Evolutionary conservation across 2,113 vertebrate genomes (phyloP), one percentile per base, ranked within the genome.

Genomic region (Machaerirhynchus nigripectus): DNA sequence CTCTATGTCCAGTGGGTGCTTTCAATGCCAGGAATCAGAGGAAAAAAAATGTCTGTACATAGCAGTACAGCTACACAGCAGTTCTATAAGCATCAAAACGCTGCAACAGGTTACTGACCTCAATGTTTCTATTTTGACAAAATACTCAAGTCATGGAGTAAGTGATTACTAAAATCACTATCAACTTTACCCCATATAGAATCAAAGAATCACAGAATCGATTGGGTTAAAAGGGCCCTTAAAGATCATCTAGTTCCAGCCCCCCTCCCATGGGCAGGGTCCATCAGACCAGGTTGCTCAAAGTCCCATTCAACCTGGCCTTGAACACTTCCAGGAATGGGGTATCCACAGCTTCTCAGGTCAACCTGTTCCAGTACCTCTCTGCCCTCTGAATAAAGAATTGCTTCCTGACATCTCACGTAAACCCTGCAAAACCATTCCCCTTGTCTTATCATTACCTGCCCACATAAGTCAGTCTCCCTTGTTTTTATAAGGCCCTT

Each of bases 381-480:
- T 63, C 24, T 26, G 14, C 4, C 24, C 56, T 40, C 30, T 1
- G 0, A 49, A 79, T 26, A 47, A 63, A 26, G 9, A 63, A 47
- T 17, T 79, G 21, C 23, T 30, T 35, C 39, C 40, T 39, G n/a
- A 9, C 10, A 47, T 40, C 24, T 47, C 40, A n/a, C 6, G n/a
- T 71, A 63, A 47, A 56, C 26, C 26, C 22, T 37, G 12, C 33
- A 50, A 71, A 80, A 50, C 13, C 31, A 56, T 15, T 37, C 8
- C 21, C 31, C 50, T 56, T 15, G 20, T 57, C 17, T 26, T 49
- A 7, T 55, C 17, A 22, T 22, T 22, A 59, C 49, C 16, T 64
- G 26, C 2, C 17, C 1, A 0, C 22, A 5, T 56, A 49, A 56
- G 21, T 26, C 49, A 40, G 16, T 49, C 40, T 26, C n/a, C 24